Evolutionary conservation across 2,113 vertebrate species (phyloP), one percentile per base, ranked within the genome.

Genomic region (Panthera leo): DNA sequence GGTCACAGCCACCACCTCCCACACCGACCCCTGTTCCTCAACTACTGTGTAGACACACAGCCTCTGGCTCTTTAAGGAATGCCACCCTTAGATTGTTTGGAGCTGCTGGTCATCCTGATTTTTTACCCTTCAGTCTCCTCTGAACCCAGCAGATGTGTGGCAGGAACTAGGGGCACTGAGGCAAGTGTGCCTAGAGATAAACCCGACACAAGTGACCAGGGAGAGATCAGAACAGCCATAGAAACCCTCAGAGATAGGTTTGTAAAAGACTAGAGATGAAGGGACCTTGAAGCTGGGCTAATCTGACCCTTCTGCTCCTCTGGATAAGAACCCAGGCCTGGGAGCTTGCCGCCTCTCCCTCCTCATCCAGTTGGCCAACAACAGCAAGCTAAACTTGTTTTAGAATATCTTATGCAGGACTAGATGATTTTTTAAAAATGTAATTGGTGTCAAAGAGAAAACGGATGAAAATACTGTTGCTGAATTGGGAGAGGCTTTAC

Each of bases 21-120:
- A n/a, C 25, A 45, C 45, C 34, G 7, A 3, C 76, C 58, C 48
- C 79, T 51, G 58, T 5, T 61, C 34, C 63, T 87, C 27, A 5
- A 36, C 31, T 58, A 71, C n/a, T 27, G 0, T 2, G 18, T 31
- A 14, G 61, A 53, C 29, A 29, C 0, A 3, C 1, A 16, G 14
- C 15, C 8, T 1, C 1, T 18, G 36, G 10, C 55, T 83, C 51
- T 36, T 51, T 86, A 67, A 53, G 11, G 23, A 89, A 65, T 2
- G 1, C 25, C 80, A 39, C 73, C n/a, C 58, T 55, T 14, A 27
- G n/a, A 31, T 31, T 27, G 14, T n/a, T 4, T 29, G 39, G 70
- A 82, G 36, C 73, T 51, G 36, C 61, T 34, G 18, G 73, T 34
- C 31, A 39, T 27, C 23, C 9, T 19, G 87, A 58, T 11, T 92